Percentiles rank a stretch among this genome's conserved stretches.
phyloP scores from a whole-genome alignment of 2,797 vertebrate genomes.

The Glyptemys insculpta region DNA sequence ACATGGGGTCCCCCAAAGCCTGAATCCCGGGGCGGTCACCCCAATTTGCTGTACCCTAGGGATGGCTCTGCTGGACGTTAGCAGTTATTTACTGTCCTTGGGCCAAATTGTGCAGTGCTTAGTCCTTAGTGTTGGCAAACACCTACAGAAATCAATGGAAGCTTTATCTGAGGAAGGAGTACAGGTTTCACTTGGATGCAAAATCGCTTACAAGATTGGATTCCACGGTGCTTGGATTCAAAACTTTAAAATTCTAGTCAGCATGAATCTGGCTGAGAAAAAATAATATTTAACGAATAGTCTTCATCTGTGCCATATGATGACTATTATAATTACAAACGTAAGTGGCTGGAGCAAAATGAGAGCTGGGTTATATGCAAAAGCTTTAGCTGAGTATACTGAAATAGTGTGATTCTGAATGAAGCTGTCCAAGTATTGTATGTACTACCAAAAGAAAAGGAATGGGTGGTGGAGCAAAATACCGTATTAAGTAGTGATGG shows the following conservation, averaged over 20 bases:
- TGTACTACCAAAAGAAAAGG: neutral
- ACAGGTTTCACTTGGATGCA: neutral
- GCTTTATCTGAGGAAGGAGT: constrained; percentile 12
- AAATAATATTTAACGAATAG: neutral
- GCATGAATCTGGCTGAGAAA: neutral
- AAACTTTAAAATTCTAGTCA: neutral
- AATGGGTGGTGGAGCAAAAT: neutral
- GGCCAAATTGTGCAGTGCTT: neutral
- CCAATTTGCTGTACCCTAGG: too few relatives aligned
- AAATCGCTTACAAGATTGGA: neutral
- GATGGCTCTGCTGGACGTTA: too few relatives aligned
- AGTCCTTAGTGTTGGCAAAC: neutral
- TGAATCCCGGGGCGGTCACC: too few relatives aligned
- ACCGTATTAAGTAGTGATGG: neutral
- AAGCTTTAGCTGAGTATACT: neutral
- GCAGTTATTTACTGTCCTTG: neutral
- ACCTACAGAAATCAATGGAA: neutral
- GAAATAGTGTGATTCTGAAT: neutral
- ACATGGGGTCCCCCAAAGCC: too few relatives aligned
- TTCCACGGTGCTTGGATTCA: constrained; percentile 16
- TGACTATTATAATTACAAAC: neutral
- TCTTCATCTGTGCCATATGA: neutral
- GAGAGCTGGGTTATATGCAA: neutral
- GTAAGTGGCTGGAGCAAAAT: constrained; percentile 1
- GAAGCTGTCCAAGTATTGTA: neutral